A percentile compares a stretch with the other conserved stretches of the same genome.
Conservation (phyloP, 2,113 vertebrate genomes). For the Isurus oxyrinchus region DNA sequence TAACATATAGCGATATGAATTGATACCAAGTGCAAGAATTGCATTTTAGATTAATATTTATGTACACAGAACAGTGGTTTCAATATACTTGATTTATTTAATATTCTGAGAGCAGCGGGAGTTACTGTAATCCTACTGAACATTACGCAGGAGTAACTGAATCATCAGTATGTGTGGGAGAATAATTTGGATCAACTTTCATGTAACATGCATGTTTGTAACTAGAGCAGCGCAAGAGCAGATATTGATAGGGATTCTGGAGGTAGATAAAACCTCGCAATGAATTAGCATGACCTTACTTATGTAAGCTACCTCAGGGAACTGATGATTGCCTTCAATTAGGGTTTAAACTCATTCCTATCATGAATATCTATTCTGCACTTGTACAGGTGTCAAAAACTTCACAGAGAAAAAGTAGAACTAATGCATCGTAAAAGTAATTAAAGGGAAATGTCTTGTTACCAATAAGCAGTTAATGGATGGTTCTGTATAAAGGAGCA, state of each 20-base stretch:
- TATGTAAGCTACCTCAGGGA: not conserved
- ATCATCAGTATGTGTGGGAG: not conserved
- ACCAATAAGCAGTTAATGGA: not conserved
- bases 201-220: not conserved
- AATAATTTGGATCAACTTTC: not conserved
- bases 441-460: not conserved
- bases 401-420: not conserved
- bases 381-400: not conserved
- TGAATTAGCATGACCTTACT: conserved; percentile 8
- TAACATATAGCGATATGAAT: too few species aligned
- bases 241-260: not conserved
- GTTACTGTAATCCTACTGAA: not conserved
- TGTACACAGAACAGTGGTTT: not conserved
- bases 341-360: not conserved
- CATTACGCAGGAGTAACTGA: not conserved
- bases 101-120: not conserved
- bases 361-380: not conserved
- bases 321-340: not conserved
- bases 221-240: too few species aligned
- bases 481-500: not conserved
- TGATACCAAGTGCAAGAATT: not conserved
- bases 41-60: not conserved
- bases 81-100: not conserved
- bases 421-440: not conserved
- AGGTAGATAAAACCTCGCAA: conserved; percentile 1